Percentiles rank a stretch among this genome's conserved stretches.
phyloP scores from a whole-genome alignment of 2,888 invertebrate genomes.

The Autographa gamma region DNA sequence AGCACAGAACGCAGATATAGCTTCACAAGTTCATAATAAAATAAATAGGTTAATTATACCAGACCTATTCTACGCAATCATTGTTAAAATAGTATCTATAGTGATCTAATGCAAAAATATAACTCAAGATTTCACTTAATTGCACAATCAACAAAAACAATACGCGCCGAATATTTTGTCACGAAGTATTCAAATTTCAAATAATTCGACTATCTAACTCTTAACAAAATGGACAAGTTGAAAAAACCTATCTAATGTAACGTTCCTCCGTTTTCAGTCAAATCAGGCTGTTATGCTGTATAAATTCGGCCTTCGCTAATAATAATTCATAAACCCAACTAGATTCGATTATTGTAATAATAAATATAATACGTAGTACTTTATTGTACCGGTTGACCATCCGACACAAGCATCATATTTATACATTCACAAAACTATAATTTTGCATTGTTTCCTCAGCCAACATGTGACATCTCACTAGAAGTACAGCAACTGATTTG shows the following conservation, averaged over 20 bases:
- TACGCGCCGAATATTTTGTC: constrained; percentile 34
- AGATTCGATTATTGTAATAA: constrained; percentile 42
- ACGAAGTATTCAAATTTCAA: constrained; percentile 57
- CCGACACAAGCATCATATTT: constrained; percentile 28
- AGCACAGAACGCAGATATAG: constrained; percentile 40
- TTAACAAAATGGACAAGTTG: constrained; percentile 66
- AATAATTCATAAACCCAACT: constrained; percentile 40
- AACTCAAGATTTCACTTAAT: constrained; percentile 57
- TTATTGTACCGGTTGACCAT: constrained; percentile 35
- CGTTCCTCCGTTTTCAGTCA: constrained; percentile 54
- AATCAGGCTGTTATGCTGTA: constrained; percentile 39
- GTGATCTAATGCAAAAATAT: constrained; percentile 56
- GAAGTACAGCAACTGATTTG: constrained; percentile 41
- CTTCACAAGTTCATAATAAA: constrained; percentile 61
- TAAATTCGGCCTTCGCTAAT: constrained; percentile 34
- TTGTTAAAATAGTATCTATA: constrained; percentile 42
- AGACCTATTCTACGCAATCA: constrained; percentile 53
- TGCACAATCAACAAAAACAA: constrained; percentile 60
- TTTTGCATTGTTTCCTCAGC: constrained; percentile 41
- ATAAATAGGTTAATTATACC: constrained; percentile 69
- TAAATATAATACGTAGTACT: constrained; percentile 52
- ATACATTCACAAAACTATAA: constrained; percentile 45
- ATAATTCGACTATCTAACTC: constrained; percentile 73
- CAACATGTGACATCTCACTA: constrained; percentile 56
- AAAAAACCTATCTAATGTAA: constrained; percentile 66